phyloP scores from a whole-genome alignment of 2,888 invertebrate species.

The Urechis unicinctus region DNA sequence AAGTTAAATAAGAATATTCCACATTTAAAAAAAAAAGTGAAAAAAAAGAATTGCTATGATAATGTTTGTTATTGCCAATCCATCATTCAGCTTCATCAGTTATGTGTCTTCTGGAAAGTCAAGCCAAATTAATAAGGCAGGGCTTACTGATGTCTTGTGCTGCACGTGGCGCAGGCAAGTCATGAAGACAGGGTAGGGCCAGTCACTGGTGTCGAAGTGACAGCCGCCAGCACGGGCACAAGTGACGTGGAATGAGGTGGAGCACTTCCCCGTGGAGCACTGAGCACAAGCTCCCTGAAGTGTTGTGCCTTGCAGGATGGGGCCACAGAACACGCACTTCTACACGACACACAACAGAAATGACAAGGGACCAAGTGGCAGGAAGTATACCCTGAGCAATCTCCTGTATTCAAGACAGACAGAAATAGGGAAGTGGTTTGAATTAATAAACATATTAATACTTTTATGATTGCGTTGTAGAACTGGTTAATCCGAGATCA shows the following conservation, averaged over 20 bases:
- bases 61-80: too few species aligned
- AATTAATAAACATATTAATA: too few species aligned
- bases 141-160: slow-evolving; percentile 6
- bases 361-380: neutral
- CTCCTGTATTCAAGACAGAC: too few species aligned
- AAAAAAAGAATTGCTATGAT: too few species aligned
- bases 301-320: slow-evolving; percentile 17
- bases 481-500: too few species aligned
- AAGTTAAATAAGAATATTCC: neutral
- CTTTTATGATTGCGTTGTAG: too few species aligned
- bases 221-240: slow-evolving; percentile 59
- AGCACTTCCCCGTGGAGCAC: slow-evolving; percentile 53
- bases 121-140: too few species aligned
- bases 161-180: slow-evolving; percentile 36
- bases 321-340: slow-evolving; percentile 42
- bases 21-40: too few species aligned
- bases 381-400: neutral
- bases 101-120: too few species aligned
- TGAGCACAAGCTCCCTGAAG: slow-evolving; percentile 52
- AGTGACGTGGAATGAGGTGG: slow-evolving; percentile 57
- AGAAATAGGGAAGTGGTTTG: too few species aligned
- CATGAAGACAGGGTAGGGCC: slow-evolving; percentile 18
- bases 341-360: slow-evolving; percentile 20
- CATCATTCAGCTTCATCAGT: too few species aligned
- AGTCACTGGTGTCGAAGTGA: slow-evolving; percentile 46